Base-by-base conservation (phyloP, 2,888 invertebrate genomes). In the Augochlorella aurata region DNA sequence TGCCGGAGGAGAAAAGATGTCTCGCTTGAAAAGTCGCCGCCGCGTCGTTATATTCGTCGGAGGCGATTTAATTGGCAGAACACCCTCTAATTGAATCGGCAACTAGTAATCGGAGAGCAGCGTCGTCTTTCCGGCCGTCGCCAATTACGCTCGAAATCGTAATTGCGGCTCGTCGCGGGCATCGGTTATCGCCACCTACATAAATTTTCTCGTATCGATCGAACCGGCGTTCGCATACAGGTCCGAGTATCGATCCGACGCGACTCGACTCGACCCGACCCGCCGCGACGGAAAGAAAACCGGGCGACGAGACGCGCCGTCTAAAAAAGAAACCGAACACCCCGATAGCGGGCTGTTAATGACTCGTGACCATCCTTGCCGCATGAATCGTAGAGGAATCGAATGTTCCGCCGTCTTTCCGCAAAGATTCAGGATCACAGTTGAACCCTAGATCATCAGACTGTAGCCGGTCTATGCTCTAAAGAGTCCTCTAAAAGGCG, bases 351-450 rank as follows among this genome's bases (percentile, higher is more conserved):
- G 16, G n/a, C 18, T 67, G 12, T 4, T 24, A 29, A 78, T 61
- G 68, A 77, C 65, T 24, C 24, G 69, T 52, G 47, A 14, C 49
- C 29, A 63, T 38, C 29, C 18, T 29, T 63, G 16, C 4, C 38
- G 61, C 44, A 8, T 61, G 44, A 50, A 50, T 50, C 61, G 12
- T 18, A 0, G 14, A 29, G n/a, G 14, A 24, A 50, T 14, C 73
- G 67, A 24, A 7, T 24, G 24, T 12, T 24, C 24, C 24, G 24
- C 14, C 21, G 58, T 14, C 1, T 24, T 38, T 58, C 24, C 7
- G 4, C 38, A 70, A 38, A 21, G 79, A 87, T 76, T 88, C 86
- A 81, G 81, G 81, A 83, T 7, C 79, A 84, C 84, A 88, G 87
- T 80, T 84, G 88, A 87, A 83, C 85, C 83, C 68, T 50, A 16